phyloP scores from a whole-genome alignment of 2,797 vertebrate genomes.

The Sebastes oblongus region DNA sequence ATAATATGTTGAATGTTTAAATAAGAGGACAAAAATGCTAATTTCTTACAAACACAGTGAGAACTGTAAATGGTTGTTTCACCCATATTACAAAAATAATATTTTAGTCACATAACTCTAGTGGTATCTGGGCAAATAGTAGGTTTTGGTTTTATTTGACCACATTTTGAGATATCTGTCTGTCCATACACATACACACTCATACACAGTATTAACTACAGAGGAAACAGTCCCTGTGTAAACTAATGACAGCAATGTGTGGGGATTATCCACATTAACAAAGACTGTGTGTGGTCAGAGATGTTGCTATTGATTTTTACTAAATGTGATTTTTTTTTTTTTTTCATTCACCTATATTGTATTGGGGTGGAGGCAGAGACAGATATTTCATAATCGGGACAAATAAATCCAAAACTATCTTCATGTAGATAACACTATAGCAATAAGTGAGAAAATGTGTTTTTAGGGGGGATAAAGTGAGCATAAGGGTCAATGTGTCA shows the following conservation, averaged over 20 bases:
- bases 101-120: not conserved
- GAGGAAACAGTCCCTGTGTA: not conserved
- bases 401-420: not conserved
- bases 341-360: not conserved
- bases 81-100: not conserved
- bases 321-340: not conserved
- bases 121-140: not conserved
- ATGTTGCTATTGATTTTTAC: not conserved
- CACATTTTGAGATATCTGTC: not conserved
- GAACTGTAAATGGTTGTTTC: not conserved
- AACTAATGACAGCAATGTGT: not conserved
- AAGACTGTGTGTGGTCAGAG: not conserved
- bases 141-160: not conserved
- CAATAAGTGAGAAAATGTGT: not conserved
- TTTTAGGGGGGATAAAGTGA: no score
- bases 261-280: not conserved
- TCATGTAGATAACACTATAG: not conserved
- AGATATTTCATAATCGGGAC: not conserved
- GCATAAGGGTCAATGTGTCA: not conserved
- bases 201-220: not conserved
- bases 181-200: not conserved
- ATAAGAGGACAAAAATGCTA: not conserved
- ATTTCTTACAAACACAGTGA: not conserved
- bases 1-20: not conserved
- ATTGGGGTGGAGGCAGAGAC: not conserved